These are phyloP conservation scores for Phymastichus coffea DNA, from an alignment of 1,140 invertebrate species.

Conservation along the genomic window DNA sequence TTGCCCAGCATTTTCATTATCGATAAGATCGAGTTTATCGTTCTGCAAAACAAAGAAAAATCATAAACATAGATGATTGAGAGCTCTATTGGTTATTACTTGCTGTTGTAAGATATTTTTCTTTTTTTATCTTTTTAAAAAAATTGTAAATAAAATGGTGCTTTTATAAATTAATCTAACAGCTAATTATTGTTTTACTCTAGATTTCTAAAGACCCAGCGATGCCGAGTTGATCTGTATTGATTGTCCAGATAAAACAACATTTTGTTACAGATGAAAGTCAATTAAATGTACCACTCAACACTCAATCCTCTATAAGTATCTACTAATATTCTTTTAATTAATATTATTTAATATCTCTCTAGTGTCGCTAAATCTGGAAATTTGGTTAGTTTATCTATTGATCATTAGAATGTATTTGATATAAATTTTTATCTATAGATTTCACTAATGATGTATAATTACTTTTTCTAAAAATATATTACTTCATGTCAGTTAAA, in stretches of 20 bases:
- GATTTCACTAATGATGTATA: too few species aligned
- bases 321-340: constrained; percentile 18
- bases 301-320: constrained; percentile 19
- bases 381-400: too few species aligned
- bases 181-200: constrained; percentile 6
- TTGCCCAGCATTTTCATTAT: constrained; percentile 59
- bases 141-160: neutral
- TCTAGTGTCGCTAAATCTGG: neutral
- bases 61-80: constrained; percentile 53
- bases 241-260: constrained; percentile 2
- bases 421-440: too few species aligned
- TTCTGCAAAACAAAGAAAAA: constrained; percentile 57
- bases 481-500: too few species aligned
- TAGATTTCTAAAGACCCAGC: constrained; percentile 15
- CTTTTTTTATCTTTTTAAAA: constrained; percentile 8
- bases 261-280: constrained; percentile 16
- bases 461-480: too few species aligned
- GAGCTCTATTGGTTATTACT: constrained; percentile 35
- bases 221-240: constrained; percentile 16
- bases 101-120: constrained; percentile 10
- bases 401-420: too few species aligned
- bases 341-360: neutral
- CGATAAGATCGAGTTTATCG: constrained; percentile 58
- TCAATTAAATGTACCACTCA: constrained; percentile 21
- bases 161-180: constrained; percentile 8